Evolutionary conservation across 1,140 invertebrate species (phyloP).

Genomic region (Euwallacea fornicatus): DNA sequence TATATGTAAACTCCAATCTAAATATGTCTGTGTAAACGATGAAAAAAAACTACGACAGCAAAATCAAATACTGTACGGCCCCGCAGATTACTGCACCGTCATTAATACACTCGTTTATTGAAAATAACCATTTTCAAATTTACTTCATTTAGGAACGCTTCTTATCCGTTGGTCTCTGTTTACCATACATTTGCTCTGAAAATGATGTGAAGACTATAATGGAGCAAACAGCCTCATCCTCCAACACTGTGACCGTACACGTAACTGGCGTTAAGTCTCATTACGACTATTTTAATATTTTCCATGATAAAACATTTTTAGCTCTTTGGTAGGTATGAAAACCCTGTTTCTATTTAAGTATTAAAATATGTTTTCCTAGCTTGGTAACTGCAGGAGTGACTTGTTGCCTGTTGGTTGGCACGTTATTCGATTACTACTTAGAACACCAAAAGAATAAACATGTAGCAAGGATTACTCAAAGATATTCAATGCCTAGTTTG

Average conservation of each 20-base stretch:
- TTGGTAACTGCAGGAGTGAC: constrained; percentile 60
- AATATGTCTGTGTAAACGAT: too few relatives aligned
- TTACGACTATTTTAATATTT: constrained; percentile 66
- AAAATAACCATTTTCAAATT: background rate
- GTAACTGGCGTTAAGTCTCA: constrained; percentile 67
- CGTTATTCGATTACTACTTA: constrained; percentile 59
- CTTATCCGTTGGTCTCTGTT: constrained; percentile 71
- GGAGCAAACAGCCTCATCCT: constrained; percentile 57
- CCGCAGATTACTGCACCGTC: too few relatives aligned
- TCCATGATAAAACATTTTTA: constrained; percentile 69
- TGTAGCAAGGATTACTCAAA: constrained; percentile 30
- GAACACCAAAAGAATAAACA: constrained; percentile 42
- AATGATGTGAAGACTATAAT: constrained; percentile 64
- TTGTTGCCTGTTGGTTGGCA: constrained; percentile 63
- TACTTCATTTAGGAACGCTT: constrained; percentile 55
- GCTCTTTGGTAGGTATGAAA: constrained; percentile 65
- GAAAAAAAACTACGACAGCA: too few relatives aligned
- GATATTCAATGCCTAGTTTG: constrained; percentile 38
- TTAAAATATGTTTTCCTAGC: constrained; percentile 54
- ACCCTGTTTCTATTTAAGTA: background rate
- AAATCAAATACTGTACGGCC: too few relatives aligned
- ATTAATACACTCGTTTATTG: background rate
- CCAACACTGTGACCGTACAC: constrained; percentile 52
- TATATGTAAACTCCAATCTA: too few relatives aligned
- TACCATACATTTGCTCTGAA: constrained; percentile 68